Base-by-base conservation (phyloP, 2,888 invertebrate genomes). In the Diplazon laetatorius region DNA sequence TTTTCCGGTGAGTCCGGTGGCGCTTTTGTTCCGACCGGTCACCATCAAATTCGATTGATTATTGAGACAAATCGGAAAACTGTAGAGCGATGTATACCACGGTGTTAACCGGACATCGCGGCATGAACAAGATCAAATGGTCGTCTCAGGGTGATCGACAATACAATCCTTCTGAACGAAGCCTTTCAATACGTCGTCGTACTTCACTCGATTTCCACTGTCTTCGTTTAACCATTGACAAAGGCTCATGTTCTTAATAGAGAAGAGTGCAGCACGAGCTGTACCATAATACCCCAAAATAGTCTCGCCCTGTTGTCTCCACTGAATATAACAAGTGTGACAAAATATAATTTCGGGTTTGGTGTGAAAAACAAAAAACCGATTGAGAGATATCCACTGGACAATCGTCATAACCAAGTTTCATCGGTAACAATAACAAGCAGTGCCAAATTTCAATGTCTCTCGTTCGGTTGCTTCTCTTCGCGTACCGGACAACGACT, bases 31-130 rank as follows among this genome's bases (percentile, higher is more conserved):
- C 35, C 20, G 44, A 44, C 57, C 42, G 55, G 46, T 63, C 37
- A 60, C 68, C 30, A 42, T 44, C 55, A 59, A 74, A 50, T 57
- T 76, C 68, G 76, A 79, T 76, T 79, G 71, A 74, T 44, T 52
- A n/a, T 22, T 16, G 48, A 55, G 55, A 57, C 30, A 70, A 30
- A 48, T 39, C 59, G 59, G 42, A 72, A 77, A 68, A 46, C 63
- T 63, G n/a, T n/a, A n/a, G 48, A 63, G 71, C 70, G 70, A 75
- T 75, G 77, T 80, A 76, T 78, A 79, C 78, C 73, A 66, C 80
- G 78, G 78, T 78, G 70, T 79, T 76, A 74, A 81, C 79, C 74
- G 76, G 74, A 79, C 73, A 81, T 73, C 80, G 70, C 76, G 35
- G 52, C 44, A 48, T 74, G 79, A 76, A 70, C 76, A 60, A 76